Evolutionary conservation across 2,797 vertebrate species (phyloP).

Genomic region (Picus viridis): DNA sequence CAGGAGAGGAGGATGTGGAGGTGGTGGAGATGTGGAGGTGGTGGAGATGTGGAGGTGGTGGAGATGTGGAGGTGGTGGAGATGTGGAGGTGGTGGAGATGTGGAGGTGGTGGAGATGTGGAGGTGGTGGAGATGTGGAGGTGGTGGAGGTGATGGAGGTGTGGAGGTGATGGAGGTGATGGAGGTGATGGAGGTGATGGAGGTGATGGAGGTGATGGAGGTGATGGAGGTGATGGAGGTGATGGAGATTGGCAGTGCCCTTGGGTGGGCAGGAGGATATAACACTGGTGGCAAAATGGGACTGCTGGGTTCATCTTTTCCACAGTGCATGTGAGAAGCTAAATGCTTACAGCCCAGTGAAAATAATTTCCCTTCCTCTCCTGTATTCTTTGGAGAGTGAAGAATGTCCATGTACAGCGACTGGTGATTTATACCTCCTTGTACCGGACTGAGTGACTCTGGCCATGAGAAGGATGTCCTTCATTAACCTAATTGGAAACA

Average conservation of each 20-base stretch:
- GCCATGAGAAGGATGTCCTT: neutral
- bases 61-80: neutral
- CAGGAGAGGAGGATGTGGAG: neutral
- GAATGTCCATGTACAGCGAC: neutral
- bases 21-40: neutral
- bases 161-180: neutral
- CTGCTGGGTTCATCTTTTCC: neutral
- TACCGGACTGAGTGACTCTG: neutral
- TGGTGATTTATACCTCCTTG: neutral
- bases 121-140: neutral
- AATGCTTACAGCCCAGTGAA: neutral
- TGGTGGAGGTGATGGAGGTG: neutral
- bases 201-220: neutral
- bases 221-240: neutral
- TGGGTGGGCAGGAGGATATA: neutral
- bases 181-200: neutral
- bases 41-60: neutral
- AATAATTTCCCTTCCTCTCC: neutral
- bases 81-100: too few species aligned
- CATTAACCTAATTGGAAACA: constrained; percentile 12
- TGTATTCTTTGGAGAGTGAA: neutral
- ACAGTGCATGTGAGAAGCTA: neutral
- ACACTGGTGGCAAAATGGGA: neutral
- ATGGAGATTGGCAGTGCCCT: neutral
- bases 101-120: too few species aligned